phyloP scores from a whole-genome alignment of 2,888 invertebrate species.

The Cyrtodaria siliqua region DNA sequence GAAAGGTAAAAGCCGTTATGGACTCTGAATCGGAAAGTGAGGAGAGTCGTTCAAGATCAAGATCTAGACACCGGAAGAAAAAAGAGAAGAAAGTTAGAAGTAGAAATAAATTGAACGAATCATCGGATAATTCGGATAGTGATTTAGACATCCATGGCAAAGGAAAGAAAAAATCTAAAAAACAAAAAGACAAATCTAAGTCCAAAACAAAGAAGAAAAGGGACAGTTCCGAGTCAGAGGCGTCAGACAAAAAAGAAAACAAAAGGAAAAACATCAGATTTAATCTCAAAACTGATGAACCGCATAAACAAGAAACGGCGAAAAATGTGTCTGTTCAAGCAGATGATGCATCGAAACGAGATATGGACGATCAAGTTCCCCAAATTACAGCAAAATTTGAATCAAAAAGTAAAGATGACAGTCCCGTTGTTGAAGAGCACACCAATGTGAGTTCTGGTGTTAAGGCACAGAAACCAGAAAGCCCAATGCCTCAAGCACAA shows the following conservation, averaged over 20 bases:
- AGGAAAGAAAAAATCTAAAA: constrained; percentile 18
- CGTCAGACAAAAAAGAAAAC: background rate
- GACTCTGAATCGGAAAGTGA: constrained; percentile 42
- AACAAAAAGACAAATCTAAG: constrained; percentile 14
- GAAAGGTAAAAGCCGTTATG: constrained; percentile 18
- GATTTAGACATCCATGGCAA: no score
- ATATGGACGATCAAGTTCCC: constrained; percentile 17
- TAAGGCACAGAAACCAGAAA: background rate
- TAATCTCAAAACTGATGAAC: constrained; percentile 31
- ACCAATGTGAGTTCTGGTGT: constrained; percentile 6
- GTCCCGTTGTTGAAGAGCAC: constrained; percentile 2
- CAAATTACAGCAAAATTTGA: constrained; percentile 7
- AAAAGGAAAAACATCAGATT: constrained; percentile 53
- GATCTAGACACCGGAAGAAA: constrained; percentile 12
- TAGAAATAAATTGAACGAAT: background rate
- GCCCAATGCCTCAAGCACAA: constrained; percentile 6
- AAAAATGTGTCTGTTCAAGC: constrained; percentile 2
- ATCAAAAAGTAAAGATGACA: constrained; percentile 8
- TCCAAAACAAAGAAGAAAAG: constrained; percentile 3
- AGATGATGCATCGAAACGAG: constrained; percentile 18
- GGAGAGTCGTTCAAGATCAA: constrained; percentile 18
- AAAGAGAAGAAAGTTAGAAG: background rate
- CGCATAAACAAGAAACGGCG: background rate
- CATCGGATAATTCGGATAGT: constrained; percentile 13
- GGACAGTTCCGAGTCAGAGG: background rate